A percentile compares a stretch with the other conserved stretches of the same genome.
Conservation (phyloP, 2,888 invertebrate species). For the Schizotus pectinicornis region DNA sequence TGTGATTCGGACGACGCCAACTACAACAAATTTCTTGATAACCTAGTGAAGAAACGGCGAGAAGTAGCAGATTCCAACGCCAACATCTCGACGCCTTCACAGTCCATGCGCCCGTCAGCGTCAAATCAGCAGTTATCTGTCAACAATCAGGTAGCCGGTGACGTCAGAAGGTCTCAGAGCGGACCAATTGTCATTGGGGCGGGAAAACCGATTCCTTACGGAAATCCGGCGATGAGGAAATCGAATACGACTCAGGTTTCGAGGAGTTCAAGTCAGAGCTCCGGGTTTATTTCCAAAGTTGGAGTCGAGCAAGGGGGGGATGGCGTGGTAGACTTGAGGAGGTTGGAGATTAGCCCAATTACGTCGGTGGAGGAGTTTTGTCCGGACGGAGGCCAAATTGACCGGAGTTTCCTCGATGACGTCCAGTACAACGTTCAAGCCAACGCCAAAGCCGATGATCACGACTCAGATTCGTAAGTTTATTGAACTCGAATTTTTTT, state of each 20-base stretch:
- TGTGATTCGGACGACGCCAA: constrained; percentile 79
- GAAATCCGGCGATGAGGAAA: constrained; percentile 36
- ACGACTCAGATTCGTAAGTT: constrained; percentile 12
- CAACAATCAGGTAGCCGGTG: constrained; percentile 52
- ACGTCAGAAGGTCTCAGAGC: constrained; percentile 56
- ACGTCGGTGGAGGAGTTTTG: constrained; percentile 74
- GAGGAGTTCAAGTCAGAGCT: constrained; percentile 52
- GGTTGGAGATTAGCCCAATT: constrained; percentile 53
- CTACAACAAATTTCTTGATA: constrained; percentile 76
- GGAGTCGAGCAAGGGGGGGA: constrained; percentile 53
- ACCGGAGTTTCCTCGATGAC: constrained; percentile 79
- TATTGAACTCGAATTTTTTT: too few relatives aligned
- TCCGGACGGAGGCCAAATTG: constrained; percentile 76
- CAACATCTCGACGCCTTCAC: constrained; percentile 56
- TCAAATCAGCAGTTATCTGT: constrained; percentile 22
- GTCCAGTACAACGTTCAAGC: constrained; percentile 57
- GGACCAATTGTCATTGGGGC: constrained; percentile 58
- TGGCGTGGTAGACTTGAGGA: constrained; percentile 48
- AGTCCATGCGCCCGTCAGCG: constrained; percentile 22
- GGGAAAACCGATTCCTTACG: constrained; percentile 57
- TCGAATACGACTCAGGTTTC: constrained; percentile 38
- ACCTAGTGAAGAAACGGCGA: constrained; percentile 74
- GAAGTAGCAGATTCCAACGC: constrained; percentile 72
- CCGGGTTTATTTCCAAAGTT: constrained; percentile 52
- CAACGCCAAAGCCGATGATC: constrained; percentile 48